phyloP scores from a whole-genome alignment of 1,140 invertebrate species.

The Drosophila persimilis region DNA sequence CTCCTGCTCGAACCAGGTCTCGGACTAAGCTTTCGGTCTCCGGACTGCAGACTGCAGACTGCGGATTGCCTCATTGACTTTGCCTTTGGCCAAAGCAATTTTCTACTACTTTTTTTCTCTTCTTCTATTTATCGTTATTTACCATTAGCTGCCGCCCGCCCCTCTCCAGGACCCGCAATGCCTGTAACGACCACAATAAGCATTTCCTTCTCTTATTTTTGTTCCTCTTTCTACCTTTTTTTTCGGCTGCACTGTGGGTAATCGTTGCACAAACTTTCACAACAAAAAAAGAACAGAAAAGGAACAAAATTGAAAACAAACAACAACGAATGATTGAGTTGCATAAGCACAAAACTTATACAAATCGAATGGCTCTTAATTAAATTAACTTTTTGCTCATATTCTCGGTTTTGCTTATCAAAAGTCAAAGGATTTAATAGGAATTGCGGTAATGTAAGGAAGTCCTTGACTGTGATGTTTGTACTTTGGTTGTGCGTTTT shows the following conservation, averaged over 20 bases:
- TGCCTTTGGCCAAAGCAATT: constrained; percentile 70
- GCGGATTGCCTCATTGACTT: constrained; percentile 68
- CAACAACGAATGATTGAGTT: constrained; percentile 56
- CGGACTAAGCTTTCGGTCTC: constrained; percentile 15
- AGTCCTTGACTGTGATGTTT: neutral
- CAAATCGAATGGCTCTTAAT: constrained; percentile 45
- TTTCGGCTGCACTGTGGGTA: constrained; percentile 52
- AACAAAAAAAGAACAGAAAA: constrained; percentile 25
- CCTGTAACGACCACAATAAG: constrained; percentile 56
- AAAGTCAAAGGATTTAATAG: neutral
- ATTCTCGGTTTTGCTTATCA: constrained; percentile 5
- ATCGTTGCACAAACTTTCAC: constrained; percentile 38
- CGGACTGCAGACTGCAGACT: constrained; percentile 43
- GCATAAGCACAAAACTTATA: constrained; percentile 48
- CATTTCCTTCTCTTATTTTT: constrained; percentile 27
- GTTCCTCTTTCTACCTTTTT: constrained; percentile 20
- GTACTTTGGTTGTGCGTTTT: too few relatives aligned
- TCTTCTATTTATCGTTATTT: constrained; percentile 80
- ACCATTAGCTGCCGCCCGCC: constrained; percentile 50
- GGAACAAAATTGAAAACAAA: constrained; percentile 62
- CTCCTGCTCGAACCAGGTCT: too few relatives aligned
- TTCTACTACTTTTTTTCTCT: constrained; percentile 51
- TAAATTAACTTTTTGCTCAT: constrained; percentile 30
- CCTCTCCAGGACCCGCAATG: constrained; percentile 17
- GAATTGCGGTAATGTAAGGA: neutral